These are phyloP conservation scores for Daubentonia madagascariensis DNA, from an alignment of 2,113 vertebrate genomes.

Conservation along the genomic window DNA sequence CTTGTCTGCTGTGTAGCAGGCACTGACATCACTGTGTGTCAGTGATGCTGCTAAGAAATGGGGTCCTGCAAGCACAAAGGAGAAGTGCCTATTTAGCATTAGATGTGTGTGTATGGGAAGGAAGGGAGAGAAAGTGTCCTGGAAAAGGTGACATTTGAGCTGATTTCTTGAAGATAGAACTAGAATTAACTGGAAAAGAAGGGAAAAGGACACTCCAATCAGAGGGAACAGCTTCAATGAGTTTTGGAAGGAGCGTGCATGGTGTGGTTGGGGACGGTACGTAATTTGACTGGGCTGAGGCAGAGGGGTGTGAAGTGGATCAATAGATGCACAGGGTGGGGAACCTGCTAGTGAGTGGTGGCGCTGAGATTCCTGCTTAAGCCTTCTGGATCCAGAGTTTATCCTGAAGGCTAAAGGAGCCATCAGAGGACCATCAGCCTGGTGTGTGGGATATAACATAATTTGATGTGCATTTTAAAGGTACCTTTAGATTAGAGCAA, in stretches of 20 bases:
- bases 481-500: background rate
- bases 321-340: background rate
- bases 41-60: background rate
- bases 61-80: background rate
- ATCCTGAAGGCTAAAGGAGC: background rate
- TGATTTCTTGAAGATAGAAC: background rate
- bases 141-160: background rate
- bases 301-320: background rate
- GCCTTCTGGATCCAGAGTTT: background rate
- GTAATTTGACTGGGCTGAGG: accelerated
- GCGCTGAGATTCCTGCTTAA: background rate
- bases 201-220: background rate
- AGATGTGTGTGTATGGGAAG: too few species aligned
- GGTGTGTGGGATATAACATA: background rate
- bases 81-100: background rate
- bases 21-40: background rate
- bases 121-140: background rate
- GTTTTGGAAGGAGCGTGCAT: background rate
- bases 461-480: background rate
- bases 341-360: background rate
- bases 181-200: background rate
- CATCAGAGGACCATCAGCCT: background rate
- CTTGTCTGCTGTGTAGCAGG: background rate
- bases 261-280: accelerated
- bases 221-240: background rate